Base-by-base conservation (phyloP, 30 jellyfish, hydroid and myxozoan species). In the Pelagia noctiluca region DNA sequence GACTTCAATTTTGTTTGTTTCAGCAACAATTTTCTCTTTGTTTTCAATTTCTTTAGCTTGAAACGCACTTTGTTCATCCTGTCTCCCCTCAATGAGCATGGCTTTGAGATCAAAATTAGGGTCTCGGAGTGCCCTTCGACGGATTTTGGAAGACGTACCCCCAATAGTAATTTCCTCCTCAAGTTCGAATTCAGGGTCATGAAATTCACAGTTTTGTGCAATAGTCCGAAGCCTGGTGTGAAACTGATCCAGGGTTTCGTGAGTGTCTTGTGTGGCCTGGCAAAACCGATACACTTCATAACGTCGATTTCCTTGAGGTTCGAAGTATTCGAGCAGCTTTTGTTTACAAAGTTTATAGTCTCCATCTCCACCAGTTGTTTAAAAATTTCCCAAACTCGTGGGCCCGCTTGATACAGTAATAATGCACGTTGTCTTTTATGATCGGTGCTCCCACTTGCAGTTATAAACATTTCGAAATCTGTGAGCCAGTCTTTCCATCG, bases 401-500 rank as follows among this genome's bases (percentile, higher is more conserved):
- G 80, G 23, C 80, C 80, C 34, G 80, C 80, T 33, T 26, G 63
- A 67, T 26, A 67, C 24, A 32, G 50, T 19, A 67, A 63, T 18
- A 67, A 22, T 8, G 80, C 80, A 30, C 62, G 57, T 31, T 67
- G 80, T 8, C 66, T 60, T 31, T 67, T 67, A 18, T 23, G 57
- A 26, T 29, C 80, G 26, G 62, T 2, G 19, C n/a, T 67, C 19
- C 63, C 80, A 21, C 63, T 67, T 2, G 80, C 80, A 2, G 26
- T 63, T 11, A 67, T 22, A 35, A 67, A 67, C 11, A 46, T 67
- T 18, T 29, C 63, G 22, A 67, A 67, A 67, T 67, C 80, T 32
- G 22, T 2, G 3, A 67, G 80, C 80, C 80, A 67, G 26, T 22
- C 19, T 67, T 67, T 67, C 80, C 80, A 67, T 23, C 63, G 24